Evolutionary conservation across 92 coral and sea anemone genomes (phyloP), one percentile per base, ranked within the genome.

Genomic region (Anthopleura xanthogrammica): DNA sequence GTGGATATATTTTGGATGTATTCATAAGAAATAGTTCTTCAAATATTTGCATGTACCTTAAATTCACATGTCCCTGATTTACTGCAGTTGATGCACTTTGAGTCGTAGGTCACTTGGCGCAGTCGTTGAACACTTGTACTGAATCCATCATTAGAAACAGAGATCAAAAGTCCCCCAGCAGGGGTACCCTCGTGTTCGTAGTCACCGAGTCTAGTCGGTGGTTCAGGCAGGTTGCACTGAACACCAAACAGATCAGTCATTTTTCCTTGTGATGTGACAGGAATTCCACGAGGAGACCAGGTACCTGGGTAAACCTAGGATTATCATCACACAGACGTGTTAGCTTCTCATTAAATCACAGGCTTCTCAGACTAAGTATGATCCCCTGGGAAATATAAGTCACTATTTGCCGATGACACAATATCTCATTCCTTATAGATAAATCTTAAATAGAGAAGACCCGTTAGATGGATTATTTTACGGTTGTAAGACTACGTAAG

Each of bases 11-110:
- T 29, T 29, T 29, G 36, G 36, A 29, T 29, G 36, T 29, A 29
- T 29, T 29, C 36, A 29, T 29, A 29, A 29, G 36, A 29, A 29
- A 29, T 29, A 29, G 36, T 29, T 29, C 36, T 29, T 29, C 36
- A 29, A 29, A 29, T 29, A 29, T 29, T 29, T 29, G 0, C 36
- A 46, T 9, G 56, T 81, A 89, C 92, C 56, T 83, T 89, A 17
- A 89, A 75, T 48, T 72, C 65, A 82, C 92, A 89, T 14, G 29
- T 78, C 48, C 70, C 75, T 6, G 90, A 76, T 42, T 84, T 89
- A 72, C 83, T 81, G 78, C 92, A 89, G 77, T 77, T 77, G 52
- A 85, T 89, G 22, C 92, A 89, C 12, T 86, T 83, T 22, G 92
- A 89, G 72, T 89, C 92, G 81, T 81, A 89, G 19, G 90, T 73